These are phyloP conservation scores for Arge pagana DNA, from an alignment of 2,888 invertebrate genomes.

Conservation along the genomic window DNA sequence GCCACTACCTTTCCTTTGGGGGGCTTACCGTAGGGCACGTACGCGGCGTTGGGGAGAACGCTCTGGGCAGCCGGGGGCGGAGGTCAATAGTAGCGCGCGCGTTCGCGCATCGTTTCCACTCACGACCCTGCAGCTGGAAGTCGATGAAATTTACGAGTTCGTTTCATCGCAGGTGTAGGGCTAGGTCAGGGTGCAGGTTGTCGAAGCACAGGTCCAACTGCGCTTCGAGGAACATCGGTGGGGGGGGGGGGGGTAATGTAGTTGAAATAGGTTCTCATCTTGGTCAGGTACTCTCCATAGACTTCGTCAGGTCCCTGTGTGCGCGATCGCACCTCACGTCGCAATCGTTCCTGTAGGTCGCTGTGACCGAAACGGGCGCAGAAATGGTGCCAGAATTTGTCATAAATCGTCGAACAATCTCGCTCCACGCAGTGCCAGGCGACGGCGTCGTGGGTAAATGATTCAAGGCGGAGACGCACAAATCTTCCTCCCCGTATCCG, in stretches of 20 bases:
- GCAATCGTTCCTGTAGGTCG: neutral
- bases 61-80: too few relatives aligned
- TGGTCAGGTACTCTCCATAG: neutral
- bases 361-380: neutral
- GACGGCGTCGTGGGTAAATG: neutral
- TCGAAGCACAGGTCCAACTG: slow-evolving; percentile 15
- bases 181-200: neutral
- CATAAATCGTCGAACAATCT: neutral
- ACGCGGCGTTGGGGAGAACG: too few relatives aligned
- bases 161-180: too few relatives aligned
- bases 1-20: too few relatives aligned
- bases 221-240: neutral
- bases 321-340: neutral
- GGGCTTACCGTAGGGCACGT: too few relatives aligned
- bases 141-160: neutral
- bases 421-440: neutral
- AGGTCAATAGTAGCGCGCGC: too few relatives aligned
- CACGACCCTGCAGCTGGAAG: neutral
- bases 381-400: slow-evolving; percentile 10
- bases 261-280: neutral
- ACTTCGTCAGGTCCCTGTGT: slow-evolving; percentile 5
- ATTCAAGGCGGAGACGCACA: neutral
- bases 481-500: neutral
- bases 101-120: neutral
- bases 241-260: neutral